A percentile compares a stretch with the other conserved stretches of the same genome.
Evolutionary conservation across 2,113 vertebrate species (phyloP).

Genomic region (Embiotoca jacksoni): DNA sequence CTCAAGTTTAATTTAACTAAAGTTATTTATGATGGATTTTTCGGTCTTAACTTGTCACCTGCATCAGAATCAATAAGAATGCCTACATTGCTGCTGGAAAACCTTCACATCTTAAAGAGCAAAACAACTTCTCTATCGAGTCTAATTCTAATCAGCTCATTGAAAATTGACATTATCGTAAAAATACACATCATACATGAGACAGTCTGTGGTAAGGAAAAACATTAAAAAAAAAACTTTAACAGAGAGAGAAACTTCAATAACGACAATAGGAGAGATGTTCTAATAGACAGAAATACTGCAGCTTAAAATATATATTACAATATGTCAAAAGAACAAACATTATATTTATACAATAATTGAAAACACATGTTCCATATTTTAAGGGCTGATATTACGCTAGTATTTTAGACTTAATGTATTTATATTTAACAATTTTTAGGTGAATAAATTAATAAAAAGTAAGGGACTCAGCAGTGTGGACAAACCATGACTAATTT

Average conservation of each 20-base stretch:
- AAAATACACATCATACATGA: too few species aligned
- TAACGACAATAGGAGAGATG: too few species aligned
- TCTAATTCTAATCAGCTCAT: too few species aligned
- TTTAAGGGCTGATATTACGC: background rate
- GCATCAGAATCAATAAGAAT: background rate
- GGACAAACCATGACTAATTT: too few species aligned
- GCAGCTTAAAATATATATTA: background rate
- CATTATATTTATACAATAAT: background rate
- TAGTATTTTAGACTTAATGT: background rate
- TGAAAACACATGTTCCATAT: background rate
- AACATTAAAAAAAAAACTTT: too few species aligned
- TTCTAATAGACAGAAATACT: background rate
- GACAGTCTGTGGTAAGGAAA: too few species aligned
- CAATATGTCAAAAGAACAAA: background rate
- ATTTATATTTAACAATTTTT: background rate
- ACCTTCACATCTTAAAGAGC: background rate
- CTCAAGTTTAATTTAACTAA: background rate
- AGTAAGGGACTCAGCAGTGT: too few species aligned
- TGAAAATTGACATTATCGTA: too few species aligned
- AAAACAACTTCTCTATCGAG: too few species aligned
- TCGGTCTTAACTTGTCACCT: background rate
- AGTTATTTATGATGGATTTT: background rate
- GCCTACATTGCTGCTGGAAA: background rate
- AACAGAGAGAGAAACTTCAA: background rate
- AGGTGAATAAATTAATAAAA: too few species aligned